Conservation (phyloP, 2,797 vertebrate species). For the Corythornis leucogaster region DNA sequence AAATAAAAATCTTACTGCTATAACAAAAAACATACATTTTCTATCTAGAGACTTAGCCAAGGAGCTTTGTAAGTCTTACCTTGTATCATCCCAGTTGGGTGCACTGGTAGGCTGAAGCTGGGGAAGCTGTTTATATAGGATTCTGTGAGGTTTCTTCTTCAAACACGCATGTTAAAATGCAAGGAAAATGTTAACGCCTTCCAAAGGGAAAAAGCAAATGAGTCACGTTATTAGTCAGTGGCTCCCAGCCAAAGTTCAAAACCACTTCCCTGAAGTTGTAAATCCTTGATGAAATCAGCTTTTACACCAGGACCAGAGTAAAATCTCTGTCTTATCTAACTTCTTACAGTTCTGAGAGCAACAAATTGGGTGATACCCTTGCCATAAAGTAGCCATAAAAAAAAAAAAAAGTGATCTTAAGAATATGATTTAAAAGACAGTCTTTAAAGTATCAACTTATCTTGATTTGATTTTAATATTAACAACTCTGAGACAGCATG, state of each 20-base stretch:
- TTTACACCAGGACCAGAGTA: not conserved
- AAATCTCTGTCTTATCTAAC: not conserved
- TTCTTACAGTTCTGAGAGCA: not conserved
- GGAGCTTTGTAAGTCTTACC: slow-evolving; percentile 20
- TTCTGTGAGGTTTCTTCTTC: not conserved
- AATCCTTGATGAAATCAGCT: not conserved
- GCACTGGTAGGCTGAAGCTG: not conserved
- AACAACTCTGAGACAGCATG: not conserved
- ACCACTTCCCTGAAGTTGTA: not conserved
- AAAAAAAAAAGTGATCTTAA: not conserved
- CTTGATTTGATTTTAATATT: not conserved
- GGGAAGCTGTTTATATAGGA: not conserved
- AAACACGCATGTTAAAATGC: not conserved
- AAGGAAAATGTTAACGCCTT: not conserved
- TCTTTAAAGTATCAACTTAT: not conserved
- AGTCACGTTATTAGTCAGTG: not conserved
- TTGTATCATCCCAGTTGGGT: not conserved
- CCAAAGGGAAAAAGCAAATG: not conserved
- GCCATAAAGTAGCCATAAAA: not conserved
- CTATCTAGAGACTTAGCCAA: not conserved
- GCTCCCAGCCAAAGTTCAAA: not conserved
- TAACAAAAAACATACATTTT: not conserved
- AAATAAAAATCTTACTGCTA: not conserved
- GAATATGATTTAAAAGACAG: not conserved
- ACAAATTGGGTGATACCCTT: not conserved